Percentiles rank a stretch among this genome's conserved stretches.
phyloP scores from a whole-genome alignment of 2,888 invertebrate genomes.

The Coremacera marginata region DNA sequence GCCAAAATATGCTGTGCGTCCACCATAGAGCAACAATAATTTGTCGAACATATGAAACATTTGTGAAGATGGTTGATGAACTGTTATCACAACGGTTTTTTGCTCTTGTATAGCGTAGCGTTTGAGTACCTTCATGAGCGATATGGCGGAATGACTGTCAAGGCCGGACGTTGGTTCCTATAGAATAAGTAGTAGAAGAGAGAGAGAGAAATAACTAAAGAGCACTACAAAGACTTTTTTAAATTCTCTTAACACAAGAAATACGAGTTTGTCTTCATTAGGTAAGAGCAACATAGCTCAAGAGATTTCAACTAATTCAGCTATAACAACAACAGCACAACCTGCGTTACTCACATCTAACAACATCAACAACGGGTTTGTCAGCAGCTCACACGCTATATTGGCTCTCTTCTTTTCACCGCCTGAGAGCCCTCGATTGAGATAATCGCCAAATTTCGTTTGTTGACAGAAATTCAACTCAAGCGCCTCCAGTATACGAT shows the following conservation, averaged over 20 bases:
- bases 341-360: slow-evolving; percentile 76
- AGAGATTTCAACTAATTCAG: background rate
- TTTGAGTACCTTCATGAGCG: slow-evolving; percentile 80
- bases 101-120: slow-evolving; percentile 80
- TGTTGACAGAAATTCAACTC: slow-evolving; percentile 81
- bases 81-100: slow-evolving; percentile 83
- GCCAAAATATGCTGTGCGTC: slow-evolving; percentile 83
- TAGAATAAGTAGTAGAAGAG: slow-evolving; percentile 15
- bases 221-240: background rate
- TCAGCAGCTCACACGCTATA: slow-evolving; percentile 85
- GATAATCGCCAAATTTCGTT: slow-evolving; percentile 82
- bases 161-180: slow-evolving; percentile 88
- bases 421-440: slow-evolving; percentile 82
- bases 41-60: slow-evolving; percentile 88
- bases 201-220: slow-evolving; percentile 11
- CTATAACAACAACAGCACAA: background rate
- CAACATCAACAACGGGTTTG: slow-evolving; percentile 83
- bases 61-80: slow-evolving; percentile 87
- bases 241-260: background rate
- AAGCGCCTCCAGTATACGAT: slow-evolving; percentile 81
- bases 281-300: background rate
- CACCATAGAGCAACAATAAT: slow-evolving; percentile 77
- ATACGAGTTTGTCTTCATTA: background rate
- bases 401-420: slow-evolving; percentile 87
- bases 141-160: slow-evolving; percentile 84